phyloP scores from a whole-genome alignment of 2,888 invertebrate genomes.

The Rutpela maculata region DNA sequence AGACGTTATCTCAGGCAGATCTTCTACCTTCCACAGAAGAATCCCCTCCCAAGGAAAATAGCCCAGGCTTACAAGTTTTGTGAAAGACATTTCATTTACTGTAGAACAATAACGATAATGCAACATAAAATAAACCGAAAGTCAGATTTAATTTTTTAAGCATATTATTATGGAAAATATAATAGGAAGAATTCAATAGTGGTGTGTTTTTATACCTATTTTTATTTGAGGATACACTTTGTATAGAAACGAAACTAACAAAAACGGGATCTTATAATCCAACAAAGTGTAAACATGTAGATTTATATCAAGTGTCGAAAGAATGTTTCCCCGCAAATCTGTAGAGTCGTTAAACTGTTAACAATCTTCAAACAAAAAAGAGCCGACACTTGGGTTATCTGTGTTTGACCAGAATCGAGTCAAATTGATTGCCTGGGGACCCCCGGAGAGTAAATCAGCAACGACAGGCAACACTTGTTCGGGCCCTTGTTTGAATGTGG shows the following conservation, averaged over 20 bases:
- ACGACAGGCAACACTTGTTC: conserved; percentile 62
- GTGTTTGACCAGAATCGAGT: conserved; percentile 64
- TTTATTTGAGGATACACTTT: not conserved
- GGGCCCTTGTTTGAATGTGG: conserved; percentile 61
- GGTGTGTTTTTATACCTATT: not conserved
- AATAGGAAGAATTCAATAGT: no score
- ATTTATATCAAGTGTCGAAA: conserved; percentile 36
- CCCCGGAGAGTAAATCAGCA: conserved; percentile 63
- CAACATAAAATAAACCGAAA: no score
- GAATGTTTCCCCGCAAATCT: conserved; percentile 25
- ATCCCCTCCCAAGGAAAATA: no score
- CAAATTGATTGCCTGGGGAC: conserved; percentile 61
- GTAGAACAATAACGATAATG: no score
- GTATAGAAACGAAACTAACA: not conserved
- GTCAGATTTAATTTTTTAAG: no score
- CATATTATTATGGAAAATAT: no score
- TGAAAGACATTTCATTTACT: no score
- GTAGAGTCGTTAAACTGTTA: conserved; percentile 51
- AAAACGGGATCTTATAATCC: not conserved
- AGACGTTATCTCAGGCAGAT: no score
- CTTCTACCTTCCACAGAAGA: no score
- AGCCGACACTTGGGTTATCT: conserved; percentile 57
- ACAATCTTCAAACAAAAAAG: conserved; percentile 51
- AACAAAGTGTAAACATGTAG: conserved; percentile 30
- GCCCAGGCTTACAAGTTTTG: no score